Evolutionary conservation across 2,888 invertebrate species (phyloP), one percentile per base, ranked within the genome.

Genomic region (Alcis repandata): DNA sequence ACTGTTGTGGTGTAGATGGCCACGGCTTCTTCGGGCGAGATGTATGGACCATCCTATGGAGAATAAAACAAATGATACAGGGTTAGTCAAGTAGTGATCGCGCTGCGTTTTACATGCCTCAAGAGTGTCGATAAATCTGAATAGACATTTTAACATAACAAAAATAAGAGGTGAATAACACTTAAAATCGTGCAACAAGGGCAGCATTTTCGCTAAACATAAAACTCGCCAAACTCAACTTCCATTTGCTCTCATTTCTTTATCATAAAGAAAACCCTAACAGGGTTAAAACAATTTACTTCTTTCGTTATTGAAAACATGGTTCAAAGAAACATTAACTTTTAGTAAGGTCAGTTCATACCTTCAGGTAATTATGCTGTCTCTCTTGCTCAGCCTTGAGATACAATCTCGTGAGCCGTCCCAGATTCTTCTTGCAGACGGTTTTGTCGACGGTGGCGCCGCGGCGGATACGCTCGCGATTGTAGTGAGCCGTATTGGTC

Each of bases 391-490:
- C 99, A 0, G 99, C 97, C 92, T 99, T 99, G 68, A 99, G 94
- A 86, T 99, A 99, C 27, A 99, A 94, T 67, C 99, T 94, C 0
- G 99, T 99, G 54, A 99, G 94, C n/a, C 99, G 95, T 0, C 99
- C 99, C 72, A 99, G 95, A 93, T 99, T 99, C 94, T 99, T 99
- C 93, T 99, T 99, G 89, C 99, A 99, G 0, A 99, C 99, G 0
- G 99, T 99, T 90, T 99, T 99, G 88, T 99, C 99, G 15, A 99
- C 99, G 0, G 99, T 99, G 54, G 99, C 99, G n/a, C 99, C 99
- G 76, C 99, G 96, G 2, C 99, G 96, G 74, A 99, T 99, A 79
- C 99, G 95, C 90, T 99, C 99, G 45, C 99, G 95, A 92, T 99
- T 99, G 91, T 99, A 99, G 88, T 99, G 99, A 0, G 99, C 99